A percentile compares a stretch with the other conserved stretches of the same genome.
Evolutionary conservation across 2,888 invertebrate species (phyloP).

Genomic region (Hermodice carunculata): DNA sequence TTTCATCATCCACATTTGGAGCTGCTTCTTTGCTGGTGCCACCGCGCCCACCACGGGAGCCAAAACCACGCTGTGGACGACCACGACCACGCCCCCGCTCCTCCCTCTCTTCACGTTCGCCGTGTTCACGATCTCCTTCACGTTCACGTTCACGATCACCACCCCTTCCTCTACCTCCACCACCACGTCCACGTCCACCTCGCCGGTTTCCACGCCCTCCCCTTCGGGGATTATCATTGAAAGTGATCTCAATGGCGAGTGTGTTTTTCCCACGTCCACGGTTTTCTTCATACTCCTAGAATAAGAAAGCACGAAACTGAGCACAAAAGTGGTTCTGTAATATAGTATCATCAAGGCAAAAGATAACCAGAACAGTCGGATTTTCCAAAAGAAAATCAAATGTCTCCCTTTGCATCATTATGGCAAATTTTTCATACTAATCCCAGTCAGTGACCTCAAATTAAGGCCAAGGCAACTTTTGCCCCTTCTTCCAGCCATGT

Average conservation of each 20-base stretch:
- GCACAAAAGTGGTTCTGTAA: no score
- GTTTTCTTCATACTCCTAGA: conserved; percentile 37
- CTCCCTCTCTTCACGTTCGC: conserved; percentile 35
- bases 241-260: conserved; percentile 66
- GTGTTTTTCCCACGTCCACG: conserved; percentile 54
- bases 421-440: no score
- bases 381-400: no score
- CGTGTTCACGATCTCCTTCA: conserved; percentile 28
- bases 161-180: conserved; percentile 49
- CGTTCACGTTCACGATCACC: conserved; percentile 43
- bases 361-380: no score
- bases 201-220: conserved; percentile 57
- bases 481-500: no score
- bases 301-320: no score
- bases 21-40: conserved; percentile 52
- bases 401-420: no score
- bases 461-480: no score
- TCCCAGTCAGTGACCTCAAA: no score
- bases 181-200: conserved; percentile 36
- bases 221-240: conserved; percentile 63
- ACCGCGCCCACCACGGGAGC: conserved; percentile 40
- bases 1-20: conserved; percentile 95
- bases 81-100: conserved; percentile 13
- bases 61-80: conserved; percentile 28
- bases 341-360: no score